Evolutionary conservation across 2,113 vertebrate species (phyloP).

Genomic region (Tenebrosternarchus preto): DNA sequence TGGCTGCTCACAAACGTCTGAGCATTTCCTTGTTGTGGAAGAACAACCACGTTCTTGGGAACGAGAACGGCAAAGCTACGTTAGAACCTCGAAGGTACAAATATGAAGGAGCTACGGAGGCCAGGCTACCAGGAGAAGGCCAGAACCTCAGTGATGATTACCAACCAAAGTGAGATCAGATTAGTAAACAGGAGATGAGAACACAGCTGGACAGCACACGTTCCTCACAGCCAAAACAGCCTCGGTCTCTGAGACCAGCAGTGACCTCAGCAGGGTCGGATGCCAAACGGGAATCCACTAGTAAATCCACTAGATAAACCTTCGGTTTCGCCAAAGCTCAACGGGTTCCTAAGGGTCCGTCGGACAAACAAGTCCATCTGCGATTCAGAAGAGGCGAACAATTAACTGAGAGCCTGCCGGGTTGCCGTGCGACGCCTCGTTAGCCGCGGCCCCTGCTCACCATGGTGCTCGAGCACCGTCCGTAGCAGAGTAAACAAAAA

Average conservation of each 20-base stretch:
- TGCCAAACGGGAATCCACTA: neutral
- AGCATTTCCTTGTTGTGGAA: neutral
- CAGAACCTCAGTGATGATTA: neutral
- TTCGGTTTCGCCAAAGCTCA: slow-evolving; percentile 10
- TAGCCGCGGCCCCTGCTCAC: slow-evolving; percentile 6
- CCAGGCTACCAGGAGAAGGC: neutral
- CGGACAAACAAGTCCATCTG: slow-evolving; percentile 3
- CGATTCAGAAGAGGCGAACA: neutral
- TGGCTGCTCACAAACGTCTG: neutral
- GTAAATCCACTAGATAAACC: slow-evolving; percentile 1
- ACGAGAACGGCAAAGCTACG: neutral
- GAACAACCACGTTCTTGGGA: neutral
- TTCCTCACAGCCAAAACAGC: slow-evolving; percentile 7
- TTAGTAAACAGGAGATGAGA: slow-evolving; percentile 14
- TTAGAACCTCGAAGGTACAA: neutral
- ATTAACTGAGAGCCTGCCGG: neutral
- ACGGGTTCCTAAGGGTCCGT: neutral
- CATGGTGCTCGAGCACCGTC: neutral
- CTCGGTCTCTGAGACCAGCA: slow-evolving; percentile 24
- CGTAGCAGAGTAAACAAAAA: neutral
- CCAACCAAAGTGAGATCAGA: neutral
- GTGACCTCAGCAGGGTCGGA: neutral
- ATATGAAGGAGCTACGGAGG: neutral
- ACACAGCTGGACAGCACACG: neutral
- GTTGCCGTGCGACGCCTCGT: neutral